Percentiles rank a stretch among this genome's conserved stretches.
Evolutionary conservation across 2,888 invertebrate species (phyloP).

Genomic region (Lepidocyrtoides sp.): DNA sequence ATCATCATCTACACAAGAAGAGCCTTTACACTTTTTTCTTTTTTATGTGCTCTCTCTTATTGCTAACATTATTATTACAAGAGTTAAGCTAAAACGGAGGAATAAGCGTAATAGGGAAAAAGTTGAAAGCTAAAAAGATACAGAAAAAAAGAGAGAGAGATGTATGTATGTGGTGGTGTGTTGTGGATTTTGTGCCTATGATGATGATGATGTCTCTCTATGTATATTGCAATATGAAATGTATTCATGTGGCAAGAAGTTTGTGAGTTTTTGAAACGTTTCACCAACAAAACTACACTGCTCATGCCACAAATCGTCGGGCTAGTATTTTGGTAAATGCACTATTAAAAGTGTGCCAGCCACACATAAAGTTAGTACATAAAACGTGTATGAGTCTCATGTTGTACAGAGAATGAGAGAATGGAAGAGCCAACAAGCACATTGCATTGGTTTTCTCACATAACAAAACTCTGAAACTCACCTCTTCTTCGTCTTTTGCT

Average conservation of each 20-base stretch:
- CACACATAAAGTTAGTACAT: conserved; percentile 59
- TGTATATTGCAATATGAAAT: not conserved
- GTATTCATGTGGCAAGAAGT: conserved; percentile 39
- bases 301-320: conserved; percentile 85
- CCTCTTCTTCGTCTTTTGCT: conserved; percentile 34
- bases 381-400: conserved; percentile 53
- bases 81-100: conserved; percentile 39
- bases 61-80: conserved; percentile 47
- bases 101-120: conserved; percentile 21
- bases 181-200: conserved; percentile 30
- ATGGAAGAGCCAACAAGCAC: conserved; percentile 24
- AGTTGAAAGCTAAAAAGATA: conserved; percentile 51
- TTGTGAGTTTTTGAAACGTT: conserved; percentile 58
- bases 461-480: conserved; percentile 52
- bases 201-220: not conserved
- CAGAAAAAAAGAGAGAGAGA: not conserved
- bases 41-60: conserved; percentile 38
- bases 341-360: conserved; percentile 86
- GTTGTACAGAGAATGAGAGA: not conserved
- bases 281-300: conserved; percentile 66
- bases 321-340: conserved; percentile 84
- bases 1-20: conserved; percentile 54
- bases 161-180: not conserved
- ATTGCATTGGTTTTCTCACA: conserved; percentile 61
- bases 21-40: conserved; percentile 8